These are phyloP conservation scores for Esperia sulphurella DNA, from an alignment of 2,888 invertebrate genomes.

Conservation along the genomic window DNA sequence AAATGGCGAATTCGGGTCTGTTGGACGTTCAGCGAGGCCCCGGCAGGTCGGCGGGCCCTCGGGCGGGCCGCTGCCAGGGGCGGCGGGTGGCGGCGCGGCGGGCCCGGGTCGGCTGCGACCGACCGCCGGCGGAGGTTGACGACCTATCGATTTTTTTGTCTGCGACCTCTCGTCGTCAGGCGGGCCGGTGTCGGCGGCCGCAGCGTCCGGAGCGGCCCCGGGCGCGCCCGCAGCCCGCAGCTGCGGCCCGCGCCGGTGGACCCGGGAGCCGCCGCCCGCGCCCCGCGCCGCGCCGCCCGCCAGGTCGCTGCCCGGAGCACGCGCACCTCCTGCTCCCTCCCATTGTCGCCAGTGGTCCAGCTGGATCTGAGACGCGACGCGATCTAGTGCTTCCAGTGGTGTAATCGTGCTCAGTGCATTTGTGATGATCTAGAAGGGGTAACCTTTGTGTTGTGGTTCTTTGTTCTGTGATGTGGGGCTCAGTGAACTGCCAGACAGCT, in stretches of 20 bases:
- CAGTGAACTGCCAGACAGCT: slow-evolving; percentile 5
- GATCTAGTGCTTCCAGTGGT: neutral
- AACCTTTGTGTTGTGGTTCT: slow-evolving; percentile 24
- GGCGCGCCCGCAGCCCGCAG: slow-evolving; percentile 15
- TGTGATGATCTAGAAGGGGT: neutral
- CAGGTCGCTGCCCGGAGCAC: slow-evolving; percentile 21
- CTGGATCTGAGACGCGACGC: neutral
- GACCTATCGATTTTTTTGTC: slow-evolving; percentile 79
- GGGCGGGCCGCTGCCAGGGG: slow-evolving; percentile 10
- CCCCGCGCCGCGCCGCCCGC: slow-evolving; percentile 1
- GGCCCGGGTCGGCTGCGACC: slow-evolving; percentile 52
- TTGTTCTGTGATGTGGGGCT: slow-evolving; percentile 32
- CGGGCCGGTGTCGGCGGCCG: slow-evolving; percentile 29
- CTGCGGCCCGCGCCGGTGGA: slow-evolving; percentile 11
- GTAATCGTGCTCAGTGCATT: neutral
- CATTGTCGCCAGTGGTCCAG: neutral
- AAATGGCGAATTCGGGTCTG: slow-evolving; percentile 74
- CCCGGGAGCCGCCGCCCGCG: slow-evolving; percentile 15
- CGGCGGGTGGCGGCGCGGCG: slow-evolving; percentile 38
- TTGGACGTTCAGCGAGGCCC: slow-evolving; percentile 19
- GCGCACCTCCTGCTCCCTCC: slow-evolving; percentile 3
- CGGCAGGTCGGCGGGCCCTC: slow-evolving; percentile 17
- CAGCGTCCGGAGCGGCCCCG: slow-evolving; percentile 19
- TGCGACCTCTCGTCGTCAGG: slow-evolving; percentile 64
- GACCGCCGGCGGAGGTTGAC: slow-evolving; percentile 68